Conservation (phyloP, 2,888 invertebrate genomes). For the Buathra laborator region DNA sequence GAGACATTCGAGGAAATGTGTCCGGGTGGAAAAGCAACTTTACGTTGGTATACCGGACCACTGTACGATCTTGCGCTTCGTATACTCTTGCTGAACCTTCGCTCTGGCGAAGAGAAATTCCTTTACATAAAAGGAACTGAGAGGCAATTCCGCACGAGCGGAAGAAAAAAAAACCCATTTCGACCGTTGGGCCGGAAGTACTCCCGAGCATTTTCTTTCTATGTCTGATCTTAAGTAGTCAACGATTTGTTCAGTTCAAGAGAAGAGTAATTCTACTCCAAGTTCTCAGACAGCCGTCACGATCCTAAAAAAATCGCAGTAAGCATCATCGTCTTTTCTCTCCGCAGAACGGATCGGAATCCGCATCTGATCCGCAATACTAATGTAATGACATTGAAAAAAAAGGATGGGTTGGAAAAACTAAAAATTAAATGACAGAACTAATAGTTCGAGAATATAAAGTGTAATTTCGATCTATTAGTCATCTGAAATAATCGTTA, state of each 20-base stretch:
- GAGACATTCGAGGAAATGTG: neutral
- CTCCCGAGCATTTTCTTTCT: neutral
- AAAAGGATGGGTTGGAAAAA: too few relatives aligned
- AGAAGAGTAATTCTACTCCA: conserved; percentile 45
- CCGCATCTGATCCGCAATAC: neutral
- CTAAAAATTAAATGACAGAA: too few relatives aligned
- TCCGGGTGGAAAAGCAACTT: neutral
- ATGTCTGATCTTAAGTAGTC: conserved; percentile 45
- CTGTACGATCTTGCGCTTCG: neutral
- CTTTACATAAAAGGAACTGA: conserved; percentile 5
- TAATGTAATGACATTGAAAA: neutral
- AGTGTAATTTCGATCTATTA: too few relatives aligned
- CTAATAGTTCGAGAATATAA: too few relatives aligned
- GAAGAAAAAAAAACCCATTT: neutral
- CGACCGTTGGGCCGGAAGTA: neutral
- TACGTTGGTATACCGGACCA: neutral
- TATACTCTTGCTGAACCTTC: conserved; percentile 2
- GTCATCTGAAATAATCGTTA: too few relatives aligned
- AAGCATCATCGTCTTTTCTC: too few relatives aligned
- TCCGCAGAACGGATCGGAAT: too few relatives aligned
- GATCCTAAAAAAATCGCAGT: neutral
- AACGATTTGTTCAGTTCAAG: conserved; percentile 51
- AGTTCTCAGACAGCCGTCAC: conserved; percentile 33
- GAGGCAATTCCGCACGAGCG: neutral
- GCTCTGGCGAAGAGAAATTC: conserved; percentile 34